Percentiles rank a stretch among this genome's conserved stretches.
phyloP scores from a whole-genome alignment of 37 sponge, comb jelly and placozoan species.

The Oscarella lobularis region DNA sequence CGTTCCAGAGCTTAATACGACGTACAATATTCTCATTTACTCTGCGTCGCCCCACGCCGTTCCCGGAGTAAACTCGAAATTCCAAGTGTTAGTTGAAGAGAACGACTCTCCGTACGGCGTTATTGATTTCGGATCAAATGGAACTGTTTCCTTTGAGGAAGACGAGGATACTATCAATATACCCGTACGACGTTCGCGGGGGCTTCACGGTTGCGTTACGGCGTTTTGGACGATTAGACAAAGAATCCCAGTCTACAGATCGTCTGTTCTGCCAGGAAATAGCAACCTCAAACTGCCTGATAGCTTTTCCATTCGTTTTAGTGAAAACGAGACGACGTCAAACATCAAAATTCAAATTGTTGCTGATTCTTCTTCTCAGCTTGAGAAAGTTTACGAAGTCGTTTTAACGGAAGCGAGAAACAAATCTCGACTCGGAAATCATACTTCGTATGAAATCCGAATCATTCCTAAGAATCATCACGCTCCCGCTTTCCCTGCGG shows the following conservation, averaged over 20 bases:
- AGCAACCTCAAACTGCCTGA: background rate
- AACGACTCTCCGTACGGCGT: background rate
- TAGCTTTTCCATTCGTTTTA: background rate
- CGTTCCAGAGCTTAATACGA: background rate
- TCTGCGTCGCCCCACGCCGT: background rate
- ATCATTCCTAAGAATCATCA: conserved; percentile 5
- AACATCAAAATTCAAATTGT: background rate
- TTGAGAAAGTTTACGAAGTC: background rate
- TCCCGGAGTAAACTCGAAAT: background rate
- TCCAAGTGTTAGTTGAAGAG: background rate
- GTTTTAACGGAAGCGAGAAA: background rate
- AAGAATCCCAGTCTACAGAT: background rate
- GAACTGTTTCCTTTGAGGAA: background rate
- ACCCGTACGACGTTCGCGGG: background rate
- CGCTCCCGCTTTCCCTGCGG: background rate
- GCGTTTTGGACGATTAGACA: background rate
- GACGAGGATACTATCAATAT: background rate
- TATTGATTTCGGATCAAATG: background rate
- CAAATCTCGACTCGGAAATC: background rate
- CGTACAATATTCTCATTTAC: background rate
- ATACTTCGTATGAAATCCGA: background rate
- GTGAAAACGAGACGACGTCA: background rate
- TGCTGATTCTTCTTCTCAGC: background rate
- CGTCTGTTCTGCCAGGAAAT: background rate
- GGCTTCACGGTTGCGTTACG: background rate